Base-by-base conservation (phyloP, 2,888 invertebrate species). In the Hoplodrina ambigua region DNA sequence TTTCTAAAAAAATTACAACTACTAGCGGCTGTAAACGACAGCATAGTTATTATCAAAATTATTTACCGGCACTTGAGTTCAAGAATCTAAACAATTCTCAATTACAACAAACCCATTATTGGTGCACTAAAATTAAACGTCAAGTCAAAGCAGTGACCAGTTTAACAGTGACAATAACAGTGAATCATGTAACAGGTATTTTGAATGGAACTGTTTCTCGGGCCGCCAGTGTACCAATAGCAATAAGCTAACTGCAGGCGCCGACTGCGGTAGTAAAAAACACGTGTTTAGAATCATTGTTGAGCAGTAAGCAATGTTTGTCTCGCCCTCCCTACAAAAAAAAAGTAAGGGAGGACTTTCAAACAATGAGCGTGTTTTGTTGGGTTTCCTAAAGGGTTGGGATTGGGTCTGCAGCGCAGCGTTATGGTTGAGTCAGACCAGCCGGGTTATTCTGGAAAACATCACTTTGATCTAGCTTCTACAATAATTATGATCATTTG, bases 251-350 rank as follows among this genome's bases (percentile, higher is more conserved):
- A 68, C 64, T 74, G 71, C 73, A 73, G 76, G 84, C 85, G 84
- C 78, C 85, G 62, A 57, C 75, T 49, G 68, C 74, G 76, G 83
- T 72, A 72, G 71, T 85, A 84, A 85, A 85, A 80, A 77, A 84
- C 90, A 90, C 85, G 85, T 90, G 90, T 85, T 89, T 65, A 71
- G 71, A 85, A 89, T 89, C 85, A 85, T 80, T 84, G 85, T 83
- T 78, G 73, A 78, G 72, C 81, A 81, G 81, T 86, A 82, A 82
- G 80, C 60, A 73, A 77, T 81, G 68, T 78, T 81, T 78, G 81
- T 70, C 74, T 78, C 67, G 70, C 46, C 67, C 60, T 65, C 49
- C 44, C 55, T 60, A 74, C 61, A 74, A 78, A 77, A 78, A n/a
- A 77, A 75, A 66, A 69, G 37, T 55, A 33, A 63, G 57, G 64